phyloP scores from a whole-genome alignment of 2,888 invertebrate genomes.

The Drosophila testacea region DNA sequence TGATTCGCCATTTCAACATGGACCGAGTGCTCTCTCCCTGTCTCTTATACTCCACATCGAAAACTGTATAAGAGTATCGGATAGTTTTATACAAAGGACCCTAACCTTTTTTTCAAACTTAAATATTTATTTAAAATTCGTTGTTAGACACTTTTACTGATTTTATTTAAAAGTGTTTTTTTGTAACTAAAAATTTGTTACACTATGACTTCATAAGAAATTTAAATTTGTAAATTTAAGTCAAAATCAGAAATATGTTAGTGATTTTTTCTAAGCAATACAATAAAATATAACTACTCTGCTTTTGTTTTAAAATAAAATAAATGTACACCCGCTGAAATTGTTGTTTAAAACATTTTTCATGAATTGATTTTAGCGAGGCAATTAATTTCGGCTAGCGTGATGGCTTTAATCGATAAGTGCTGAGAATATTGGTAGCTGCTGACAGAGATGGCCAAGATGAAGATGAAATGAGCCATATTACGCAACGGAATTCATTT shows the following conservation, averaged over 20 bases:
- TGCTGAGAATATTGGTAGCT: constrained; percentile 23
- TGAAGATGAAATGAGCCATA: constrained; percentile 17
- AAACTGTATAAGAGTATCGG: not conserved
- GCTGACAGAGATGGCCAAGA: constrained; percentile 24
- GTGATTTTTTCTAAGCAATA: too few relatives aligned
- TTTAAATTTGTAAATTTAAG: too few relatives aligned
- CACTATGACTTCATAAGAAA: too few relatives aligned
- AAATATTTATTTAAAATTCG: not conserved
- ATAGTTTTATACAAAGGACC: not conserved
- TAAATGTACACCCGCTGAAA: too few relatives aligned
- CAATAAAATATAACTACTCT: too few relatives aligned
- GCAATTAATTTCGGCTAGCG: constrained; percentile 34
- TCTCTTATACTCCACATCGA: constrained; percentile 4
- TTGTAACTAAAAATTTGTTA: too few relatives aligned
- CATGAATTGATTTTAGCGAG: not conserved
- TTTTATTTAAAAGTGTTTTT: not conserved
- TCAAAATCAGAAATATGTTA: too few relatives aligned
- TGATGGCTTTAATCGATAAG: constrained; percentile 31
- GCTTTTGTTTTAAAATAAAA: too few relatives aligned
- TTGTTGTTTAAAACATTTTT: not conserved
- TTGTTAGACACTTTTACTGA: too few relatives aligned
- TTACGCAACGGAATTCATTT: constrained; percentile 15
- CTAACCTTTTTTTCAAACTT: not conserved
- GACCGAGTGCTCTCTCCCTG: not conserved
- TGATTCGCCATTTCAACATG: not conserved